Evolutionary conservation across 1,140 invertebrate species (phyloP).

Genomic region (Anastrepha obliqua): DNA sequence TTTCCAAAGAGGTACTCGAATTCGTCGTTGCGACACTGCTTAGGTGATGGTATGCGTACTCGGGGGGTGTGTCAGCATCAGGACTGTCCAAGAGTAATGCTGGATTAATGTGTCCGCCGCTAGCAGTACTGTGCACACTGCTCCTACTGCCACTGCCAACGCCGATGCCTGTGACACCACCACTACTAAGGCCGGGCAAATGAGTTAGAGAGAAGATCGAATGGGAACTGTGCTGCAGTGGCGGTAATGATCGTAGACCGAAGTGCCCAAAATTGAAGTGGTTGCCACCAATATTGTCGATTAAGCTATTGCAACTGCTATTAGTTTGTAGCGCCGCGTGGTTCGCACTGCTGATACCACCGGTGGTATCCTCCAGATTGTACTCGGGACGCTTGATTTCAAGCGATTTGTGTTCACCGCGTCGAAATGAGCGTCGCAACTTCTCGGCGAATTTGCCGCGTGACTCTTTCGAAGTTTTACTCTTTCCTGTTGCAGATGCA

Average conservation of each 20-base stretch:
- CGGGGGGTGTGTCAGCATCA: slow-evolving; percentile 71
- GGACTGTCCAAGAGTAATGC: slow-evolving; percentile 69
- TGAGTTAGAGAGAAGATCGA: slow-evolving; percentile 63
- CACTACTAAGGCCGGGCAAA: slow-evolving; percentile 59
- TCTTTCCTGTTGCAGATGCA: slow-evolving; percentile 58
- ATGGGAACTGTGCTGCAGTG: slow-evolving; percentile 45
- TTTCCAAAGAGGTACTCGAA: slow-evolving; percentile 70
- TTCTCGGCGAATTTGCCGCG: slow-evolving; percentile 66
- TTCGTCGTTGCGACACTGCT: slow-evolving; percentile 72
- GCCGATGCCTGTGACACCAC: not conserved
- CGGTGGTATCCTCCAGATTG: not conserved
- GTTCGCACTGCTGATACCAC: not conserved
- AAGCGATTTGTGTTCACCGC: slow-evolving; percentile 67
- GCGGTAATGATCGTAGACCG: slow-evolving; percentile 34
- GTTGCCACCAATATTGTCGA: not conserved
- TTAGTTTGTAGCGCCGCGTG: slow-evolving; percentile 25
- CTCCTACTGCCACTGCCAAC: not conserved
- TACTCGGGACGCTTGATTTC: slow-evolving; percentile 65
- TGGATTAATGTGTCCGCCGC: slow-evolving; percentile 67
- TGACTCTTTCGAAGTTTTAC: slow-evolving; percentile 64
- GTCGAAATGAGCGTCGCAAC: slow-evolving; percentile 68
- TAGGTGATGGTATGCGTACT: slow-evolving; percentile 69
- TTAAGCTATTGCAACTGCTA: not conserved
- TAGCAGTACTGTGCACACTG: not conserved
- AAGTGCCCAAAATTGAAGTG: not conserved